phyloP scores from a whole-genome alignment of 2,797 vertebrate genomes.

The Emys orbicularis region DNA sequence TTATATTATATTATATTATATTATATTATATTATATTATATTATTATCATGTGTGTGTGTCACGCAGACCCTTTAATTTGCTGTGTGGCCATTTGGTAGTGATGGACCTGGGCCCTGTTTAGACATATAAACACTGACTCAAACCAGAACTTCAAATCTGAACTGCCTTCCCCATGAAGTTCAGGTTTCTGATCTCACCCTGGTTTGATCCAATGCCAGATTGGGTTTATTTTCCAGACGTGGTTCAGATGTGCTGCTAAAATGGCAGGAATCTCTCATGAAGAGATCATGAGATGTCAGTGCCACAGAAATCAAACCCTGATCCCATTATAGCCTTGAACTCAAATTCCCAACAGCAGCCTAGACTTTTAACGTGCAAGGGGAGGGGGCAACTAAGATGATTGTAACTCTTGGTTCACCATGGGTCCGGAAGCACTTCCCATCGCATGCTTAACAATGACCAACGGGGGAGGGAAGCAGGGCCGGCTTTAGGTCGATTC shows the following conservation, averaged over 20 bases:
- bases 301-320: neutral
- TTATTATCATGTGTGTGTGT: no score
- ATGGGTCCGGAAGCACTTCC: neutral
- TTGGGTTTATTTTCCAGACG: neutral
- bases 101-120: neutral
- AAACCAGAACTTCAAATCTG: neutral
- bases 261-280: neutral
- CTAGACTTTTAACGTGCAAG: neutral
- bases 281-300: neutral
- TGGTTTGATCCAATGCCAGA: neutral
- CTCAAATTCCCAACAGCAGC: neutral
- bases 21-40: no score
- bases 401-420: neutral
- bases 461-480: neutral
- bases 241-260: neutral
- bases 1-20: no score
- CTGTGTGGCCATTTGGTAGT: neutral
- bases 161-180: accelerated
- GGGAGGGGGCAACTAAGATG: neutral
- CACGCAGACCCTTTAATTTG: neutral
- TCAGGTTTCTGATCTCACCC: neutral
- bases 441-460: neutral
- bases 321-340: neutral
- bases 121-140: neutral
- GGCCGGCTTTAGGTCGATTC: no score